Base-by-base conservation (phyloP, 2,797 vertebrate genomes). In the Crypturellus tataupa region DNA sequence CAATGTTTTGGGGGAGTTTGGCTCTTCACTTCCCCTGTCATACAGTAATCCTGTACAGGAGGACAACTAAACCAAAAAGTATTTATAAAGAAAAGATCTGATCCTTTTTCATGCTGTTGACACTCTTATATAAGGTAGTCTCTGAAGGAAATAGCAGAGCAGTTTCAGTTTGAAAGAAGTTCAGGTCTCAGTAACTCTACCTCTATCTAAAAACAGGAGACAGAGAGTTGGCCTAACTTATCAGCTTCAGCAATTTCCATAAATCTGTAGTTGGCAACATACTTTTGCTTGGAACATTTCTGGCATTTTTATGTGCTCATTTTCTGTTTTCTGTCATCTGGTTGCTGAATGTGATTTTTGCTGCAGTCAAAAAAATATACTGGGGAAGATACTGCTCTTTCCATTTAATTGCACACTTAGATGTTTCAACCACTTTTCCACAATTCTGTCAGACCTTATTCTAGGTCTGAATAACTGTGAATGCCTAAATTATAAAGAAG, bases 191-290 rank as follows among this genome's bases (percentile, higher is more conserved):
- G 56, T 44, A 84, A 15, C n/a, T n/a, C n/a, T n/a, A n/a, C 69
- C 69, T 92, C 86, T 95, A 62, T 59, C 85, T 91, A 60, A 80
- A 76, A 89, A 64, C 65, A 90, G 64, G 91, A 81, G 92, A 77
- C 27, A 39, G 58, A 70, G 82, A 83, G 62, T 18, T 85, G 72
- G 82, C 51, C 72, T 85, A 85, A 69, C 69, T 80, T 79, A 77
- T 77, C 87, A 87, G 68, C 21, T 58, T 82, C 47, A 65, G 12
- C 89, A 87, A 9, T 79, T 75, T 79, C 42, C 71, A 27, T 7
- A 87, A 82, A 70, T 85, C 65, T 94, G 55, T 21, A 8, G 51
- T 92, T 94, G 82, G 80, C 65, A 91, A 12, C 25, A 60, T 10
- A 4, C 12, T 84, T 33, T 46, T 1, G 3, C 63, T 72, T 56